phyloP scores from a whole-genome alignment of 2,113 vertebrate genomes.

The Corythornis vintsioides region DNA sequence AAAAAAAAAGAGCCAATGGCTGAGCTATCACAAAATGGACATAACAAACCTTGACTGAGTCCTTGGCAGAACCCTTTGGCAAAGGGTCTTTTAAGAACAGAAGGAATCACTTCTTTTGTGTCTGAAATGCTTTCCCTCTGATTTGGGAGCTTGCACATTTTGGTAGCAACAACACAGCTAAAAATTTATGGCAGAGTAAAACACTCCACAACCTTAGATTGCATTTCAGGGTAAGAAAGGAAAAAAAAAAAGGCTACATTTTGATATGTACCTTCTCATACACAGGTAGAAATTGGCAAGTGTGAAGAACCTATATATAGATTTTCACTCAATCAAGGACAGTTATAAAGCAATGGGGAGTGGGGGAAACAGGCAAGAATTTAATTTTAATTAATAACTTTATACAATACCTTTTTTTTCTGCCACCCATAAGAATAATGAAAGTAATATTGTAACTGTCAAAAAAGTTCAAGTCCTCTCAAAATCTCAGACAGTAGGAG shows the following conservation, averaged over 20 bases:
- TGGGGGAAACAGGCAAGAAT: background rate
- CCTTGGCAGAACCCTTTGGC: accelerated
- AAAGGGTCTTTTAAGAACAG: background rate
- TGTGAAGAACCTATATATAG: background rate
- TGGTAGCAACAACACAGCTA: background rate
- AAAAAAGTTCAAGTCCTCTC: background rate
- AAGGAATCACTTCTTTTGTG: background rate
- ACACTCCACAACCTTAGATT: background rate
- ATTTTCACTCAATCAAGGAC: background rate
- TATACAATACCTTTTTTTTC: background rate
- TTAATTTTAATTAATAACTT: background rate
- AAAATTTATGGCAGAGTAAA: background rate
- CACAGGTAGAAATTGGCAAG: background rate
- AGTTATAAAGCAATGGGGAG: background rate
- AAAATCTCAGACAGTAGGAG: background rate
- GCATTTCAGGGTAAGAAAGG: background rate
- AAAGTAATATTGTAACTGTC: background rate
- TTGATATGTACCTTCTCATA: background rate
- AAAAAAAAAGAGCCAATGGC: background rate
- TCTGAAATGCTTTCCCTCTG: background rate
- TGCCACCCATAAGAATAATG: background rate
- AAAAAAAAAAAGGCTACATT: background rate
- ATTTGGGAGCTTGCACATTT: background rate
- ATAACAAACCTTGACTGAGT: background rate
- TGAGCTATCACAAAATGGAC: background rate